A percentile compares a stretch with the other conserved stretches of the same genome.
phyloP scores from a whole-genome alignment of 2,888 invertebrate genomes.

The Blastobasis lacticolella region DNA sequence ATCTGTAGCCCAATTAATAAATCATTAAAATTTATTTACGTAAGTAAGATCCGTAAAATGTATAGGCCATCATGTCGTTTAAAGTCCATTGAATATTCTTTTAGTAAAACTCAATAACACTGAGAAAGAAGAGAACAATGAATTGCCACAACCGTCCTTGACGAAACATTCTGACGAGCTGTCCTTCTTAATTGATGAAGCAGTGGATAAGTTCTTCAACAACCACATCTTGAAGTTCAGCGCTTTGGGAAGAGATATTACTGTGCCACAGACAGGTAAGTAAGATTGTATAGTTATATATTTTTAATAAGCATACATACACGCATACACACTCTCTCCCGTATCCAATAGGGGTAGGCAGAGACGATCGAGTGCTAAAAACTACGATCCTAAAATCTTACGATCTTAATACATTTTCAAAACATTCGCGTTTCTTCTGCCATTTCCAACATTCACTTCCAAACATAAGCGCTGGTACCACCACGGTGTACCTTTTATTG shows the following conservation, averaged over 20 bases:
- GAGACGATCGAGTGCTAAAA: background rate
- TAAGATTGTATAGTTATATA: background rate
- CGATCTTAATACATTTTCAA: no score
- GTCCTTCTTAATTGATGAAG: slow-evolving; percentile 61
- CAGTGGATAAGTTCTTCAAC: slow-evolving; percentile 73
- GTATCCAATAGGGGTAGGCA: background rate
- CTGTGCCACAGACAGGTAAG: slow-evolving; percentile 49
- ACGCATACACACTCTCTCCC: background rate
- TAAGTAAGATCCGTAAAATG: no score
- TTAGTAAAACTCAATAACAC: slow-evolving; percentile 42
- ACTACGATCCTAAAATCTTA: no score
- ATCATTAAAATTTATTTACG: no score
- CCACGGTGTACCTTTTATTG: no score
- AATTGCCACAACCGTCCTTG: slow-evolving; percentile 2
- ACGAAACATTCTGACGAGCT: slow-evolving; percentile 36
- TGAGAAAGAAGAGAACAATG: slow-evolving; percentile 17
- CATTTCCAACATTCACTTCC: no score
- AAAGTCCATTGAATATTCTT: slow-evolving; percentile 6
- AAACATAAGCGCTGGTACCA: no score
- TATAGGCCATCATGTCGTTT: no score
- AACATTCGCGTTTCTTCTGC: no score
- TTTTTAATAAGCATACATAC: background rate
- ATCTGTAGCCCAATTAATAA: no score
- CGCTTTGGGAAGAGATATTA: slow-evolving; percentile 46
- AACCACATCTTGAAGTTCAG: slow-evolving; percentile 64